These are phyloP conservation scores for Tachina grossa DNA, from an alignment of 2,888 invertebrate genomes.

Conservation along the genomic window DNA sequence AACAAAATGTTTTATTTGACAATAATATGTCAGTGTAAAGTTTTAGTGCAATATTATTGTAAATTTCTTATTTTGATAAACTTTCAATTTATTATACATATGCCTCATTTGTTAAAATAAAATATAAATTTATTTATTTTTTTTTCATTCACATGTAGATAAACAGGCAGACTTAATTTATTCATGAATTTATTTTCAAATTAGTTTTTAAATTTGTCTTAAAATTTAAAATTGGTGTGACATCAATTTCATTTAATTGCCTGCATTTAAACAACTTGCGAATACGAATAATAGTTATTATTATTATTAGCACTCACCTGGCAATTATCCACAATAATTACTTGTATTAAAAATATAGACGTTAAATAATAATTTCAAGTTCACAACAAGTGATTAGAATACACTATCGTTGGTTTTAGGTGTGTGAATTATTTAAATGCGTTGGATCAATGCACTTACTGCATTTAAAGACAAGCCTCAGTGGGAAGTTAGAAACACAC, in stretches of 20 bases:
- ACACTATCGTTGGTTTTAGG: constrained; percentile 22
- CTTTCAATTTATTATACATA: too few relatives aligned
- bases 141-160: too few relatives aligned
- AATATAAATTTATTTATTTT: too few relatives aligned
- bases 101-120: too few relatives aligned
- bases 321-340: not conserved
- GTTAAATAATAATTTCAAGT: constrained; percentile 40
- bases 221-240: not conserved
- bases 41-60: too few relatives aligned
- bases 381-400: constrained; percentile 55
- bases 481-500: constrained; percentile 26
- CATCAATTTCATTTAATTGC: constrained; percentile 5
- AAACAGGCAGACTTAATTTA: too few relatives aligned
- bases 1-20: too few relatives aligned
- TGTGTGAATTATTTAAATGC: constrained; percentile 52
- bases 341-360: not conserved
- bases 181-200: not conserved
- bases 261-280: not conserved
- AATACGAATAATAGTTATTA: not conserved
- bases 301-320: not conserved
- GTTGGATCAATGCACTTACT: constrained; percentile 49
- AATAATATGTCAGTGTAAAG: too few relatives aligned
- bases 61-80: too few relatives aligned
- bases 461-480: not conserved
- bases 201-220: not conserved